Conservation (phyloP, 1,140 invertebrate species). For the Bombus sylvicola region DNA sequence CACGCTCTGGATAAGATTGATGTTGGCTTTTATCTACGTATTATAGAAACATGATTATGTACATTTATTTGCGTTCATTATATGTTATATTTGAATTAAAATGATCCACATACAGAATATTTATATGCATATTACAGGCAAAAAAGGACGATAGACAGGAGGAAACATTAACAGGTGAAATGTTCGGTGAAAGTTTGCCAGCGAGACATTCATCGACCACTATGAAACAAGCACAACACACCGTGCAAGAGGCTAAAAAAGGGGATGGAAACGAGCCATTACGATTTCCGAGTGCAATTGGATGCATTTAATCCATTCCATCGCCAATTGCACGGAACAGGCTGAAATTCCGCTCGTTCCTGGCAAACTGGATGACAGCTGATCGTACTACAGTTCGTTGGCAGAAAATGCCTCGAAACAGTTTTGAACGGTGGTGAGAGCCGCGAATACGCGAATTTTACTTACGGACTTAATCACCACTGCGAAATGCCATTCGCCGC, state of each 20-base stretch:
- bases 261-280: slow-evolving; percentile 8
- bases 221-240: neutral
- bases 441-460: slow-evolving; percentile 53
- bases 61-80: too few species aligned
- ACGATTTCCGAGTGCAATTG: slow-evolving; percentile 56
- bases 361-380: slow-evolving; percentile 57
- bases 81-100: too few species aligned
- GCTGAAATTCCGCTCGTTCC: slow-evolving; percentile 47
- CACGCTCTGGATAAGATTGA: too few species aligned
- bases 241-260: too few species aligned
- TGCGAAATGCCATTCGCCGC: slow-evolving; percentile 37
- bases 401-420: slow-evolving; percentile 56
- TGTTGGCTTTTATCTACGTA: too few species aligned
- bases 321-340: slow-evolving; percentile 62
- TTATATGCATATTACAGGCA: too few species aligned
- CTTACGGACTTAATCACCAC: slow-evolving; percentile 61
- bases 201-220: neutral
- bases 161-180: neutral
- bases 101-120: too few species aligned
- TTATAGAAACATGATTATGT: too few species aligned
- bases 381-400: slow-evolving; percentile 53
- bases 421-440: slow-evolving; percentile 37
- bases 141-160: neutral
- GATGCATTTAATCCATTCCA: slow-evolving; percentile 67
- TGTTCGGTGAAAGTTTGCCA: neutral